Evolutionary conservation across 2,113 vertebrate genomes (phyloP), one percentile per base, ranked within the genome.

Genomic region (Petroica traversi): DNA sequence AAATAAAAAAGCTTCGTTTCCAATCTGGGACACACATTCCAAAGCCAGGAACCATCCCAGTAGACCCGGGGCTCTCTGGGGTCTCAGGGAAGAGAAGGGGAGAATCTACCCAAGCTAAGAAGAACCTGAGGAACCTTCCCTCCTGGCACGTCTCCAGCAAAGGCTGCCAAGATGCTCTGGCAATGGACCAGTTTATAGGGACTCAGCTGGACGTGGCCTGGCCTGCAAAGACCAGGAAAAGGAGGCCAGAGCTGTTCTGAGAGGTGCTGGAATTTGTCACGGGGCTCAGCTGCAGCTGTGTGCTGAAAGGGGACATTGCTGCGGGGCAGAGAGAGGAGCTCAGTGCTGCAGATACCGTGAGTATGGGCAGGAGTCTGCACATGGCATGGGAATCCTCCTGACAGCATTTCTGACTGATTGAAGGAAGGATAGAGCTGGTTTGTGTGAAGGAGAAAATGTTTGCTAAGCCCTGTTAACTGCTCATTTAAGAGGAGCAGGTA

Each of bases 201-300:
- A 77, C 85, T 93, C 82, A 73, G 55, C 51, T 95, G 79, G 88
- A 82, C 48, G 92, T 93, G 88, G 67, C 63, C 67, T 88, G 75
- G 72, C 51, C 55, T 85, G 45, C 85, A 90, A 80, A 95, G 80
- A 78, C 55, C 59, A 64, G 43, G 1, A 2, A 94, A 92, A 96
- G 75, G 68, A 93, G 75, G 55, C 67, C 59, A 91, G 75, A 89
- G 43, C 34, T 2, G 0, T 91, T 92, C 79, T 77, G 79, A 92
- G 76, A 91, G 73, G 72, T 91, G 68, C 40, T 79, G 86, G 67
- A 71, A 87, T 95, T 91, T 93, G 86, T 88, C 19, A 6, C 1
- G 1, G 63, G 83, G 59, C 64, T 95, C 4, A 10, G 31, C 33
- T 77, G 46, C 58, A 80, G 82, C 62, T 82, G 31, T 61, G 11